Evolutionary conservation across 1,140 invertebrate genomes (phyloP), one percentile per base, ranked within the genome.

Genomic region (Danaus melanippus): DNA sequence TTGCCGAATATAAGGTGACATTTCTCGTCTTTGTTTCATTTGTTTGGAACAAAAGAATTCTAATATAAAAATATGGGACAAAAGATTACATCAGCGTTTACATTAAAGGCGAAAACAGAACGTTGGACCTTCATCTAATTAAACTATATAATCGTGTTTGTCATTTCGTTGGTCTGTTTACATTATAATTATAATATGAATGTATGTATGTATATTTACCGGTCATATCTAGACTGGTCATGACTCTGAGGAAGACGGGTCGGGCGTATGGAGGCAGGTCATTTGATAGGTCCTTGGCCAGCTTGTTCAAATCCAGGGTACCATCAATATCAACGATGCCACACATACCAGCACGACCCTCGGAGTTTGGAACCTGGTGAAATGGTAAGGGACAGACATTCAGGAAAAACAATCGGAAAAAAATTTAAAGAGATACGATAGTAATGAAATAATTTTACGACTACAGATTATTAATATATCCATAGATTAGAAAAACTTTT

Each of bases 331-430:
- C 96, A 10, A 95, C 93, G 56, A 99, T 95, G 10, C 96, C 96
- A 42, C 94, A 96, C 98, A 99, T 99, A 32, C 98, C 98, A n/a
- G 97, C 97, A 58, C 92, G 89, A 8, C 97, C 98, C 86, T 99
- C 98, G 49, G 91, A 90, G 50, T 97, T 90, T 1, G 91, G 91
- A 32, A 85, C 69, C 81, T 85, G 53, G 10, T 47, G 9, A 12
- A 2, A 10, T 9, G 6, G 21, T 32, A 32, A 32, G 21, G 21
- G 21, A 32, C 21, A 32, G 7, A 32, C 21, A 5, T 5, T 32
- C 21, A 32, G 15, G 3, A 32, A 32, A 32, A 32, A 4, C 0
- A 5, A 32, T 4, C 21, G 6, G 0, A 1, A 32, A 32, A 7
- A 32, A 7, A 32, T 32, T 2, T 7, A 32, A 32, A 3, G 21